Conservation (phyloP, 2,797 vertebrate species). For the Tapirus indicus region DNA sequence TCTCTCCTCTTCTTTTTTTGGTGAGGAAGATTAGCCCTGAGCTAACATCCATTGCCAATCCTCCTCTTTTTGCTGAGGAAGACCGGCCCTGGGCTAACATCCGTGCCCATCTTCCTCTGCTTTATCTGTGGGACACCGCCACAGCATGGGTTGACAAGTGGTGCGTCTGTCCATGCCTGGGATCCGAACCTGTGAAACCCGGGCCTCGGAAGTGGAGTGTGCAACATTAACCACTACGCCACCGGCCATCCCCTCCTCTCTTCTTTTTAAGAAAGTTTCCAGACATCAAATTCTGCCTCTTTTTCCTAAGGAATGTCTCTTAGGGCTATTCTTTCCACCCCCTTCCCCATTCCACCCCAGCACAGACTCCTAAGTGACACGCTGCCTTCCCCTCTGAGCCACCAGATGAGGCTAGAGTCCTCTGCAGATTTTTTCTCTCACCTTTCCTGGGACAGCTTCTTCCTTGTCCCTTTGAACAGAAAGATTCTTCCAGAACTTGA, state of each 20-base stretch:
- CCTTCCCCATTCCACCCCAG: neutral
- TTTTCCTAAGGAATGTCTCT: neutral
- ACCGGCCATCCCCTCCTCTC: too few species aligned
- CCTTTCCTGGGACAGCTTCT: neutral
- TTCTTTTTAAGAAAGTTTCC: neutral
- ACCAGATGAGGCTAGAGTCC: neutral
- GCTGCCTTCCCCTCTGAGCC: neutral
- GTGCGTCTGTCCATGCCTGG: too few species aligned
- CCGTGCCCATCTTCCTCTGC: too few species aligned
- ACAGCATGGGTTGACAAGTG: too few species aligned
- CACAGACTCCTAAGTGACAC: neutral
- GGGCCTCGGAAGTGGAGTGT: too few species aligned
- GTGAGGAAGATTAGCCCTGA: too few species aligned
- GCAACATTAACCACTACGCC: too few species aligned
- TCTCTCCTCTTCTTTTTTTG: neutral
- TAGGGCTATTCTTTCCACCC: neutral
- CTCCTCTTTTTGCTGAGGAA: too few species aligned
- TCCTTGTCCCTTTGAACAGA: neutral
- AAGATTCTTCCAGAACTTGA: constrained; percentile 37
- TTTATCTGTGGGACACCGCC: too few species aligned
- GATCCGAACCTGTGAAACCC: too few species aligned
- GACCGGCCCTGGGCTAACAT: too few species aligned
- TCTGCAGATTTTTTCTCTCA: neutral
- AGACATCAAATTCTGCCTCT: neutral
- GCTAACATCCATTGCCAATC: too few species aligned